Percentiles rank a stretch among this genome's conserved stretches.
phyloP scores from a whole-genome alignment of 1,140 invertebrate genomes.

The Cydia pomonella region DNA sequence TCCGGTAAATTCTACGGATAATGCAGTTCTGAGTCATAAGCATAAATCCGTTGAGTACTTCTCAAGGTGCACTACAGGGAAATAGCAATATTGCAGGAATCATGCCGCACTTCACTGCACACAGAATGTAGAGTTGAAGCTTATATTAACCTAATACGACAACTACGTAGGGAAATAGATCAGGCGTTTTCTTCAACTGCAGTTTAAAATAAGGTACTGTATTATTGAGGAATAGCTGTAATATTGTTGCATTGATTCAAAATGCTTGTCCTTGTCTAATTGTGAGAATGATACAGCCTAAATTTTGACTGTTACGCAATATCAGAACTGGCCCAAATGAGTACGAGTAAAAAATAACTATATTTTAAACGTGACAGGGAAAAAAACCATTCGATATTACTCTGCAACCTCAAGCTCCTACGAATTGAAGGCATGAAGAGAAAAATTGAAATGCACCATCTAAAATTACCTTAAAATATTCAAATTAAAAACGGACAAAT shows the following conservation, averaged over 20 bases:
- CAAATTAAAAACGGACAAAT: conserved; percentile 25
- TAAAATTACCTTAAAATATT: conserved; percentile 6
- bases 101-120: neutral
- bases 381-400: neutral
- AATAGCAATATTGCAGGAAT: conserved; percentile 4
- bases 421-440: neutral
- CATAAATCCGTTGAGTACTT: neutral
- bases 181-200: neutral
- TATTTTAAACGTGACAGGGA: neutral
- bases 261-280: too few relatives aligned
- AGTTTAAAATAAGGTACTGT: neutral
- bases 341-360: neutral
- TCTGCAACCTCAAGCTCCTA: neutral
- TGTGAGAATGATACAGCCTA: too few relatives aligned
- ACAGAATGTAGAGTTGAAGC: neutral
- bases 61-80: neutral
- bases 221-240: too few relatives aligned
- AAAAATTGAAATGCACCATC: neutral
- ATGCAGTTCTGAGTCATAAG: neutral
- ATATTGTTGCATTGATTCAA: too few relatives aligned
- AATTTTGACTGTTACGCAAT: too few relatives aligned
- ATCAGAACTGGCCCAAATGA: too few relatives aligned
- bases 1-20: neutral
- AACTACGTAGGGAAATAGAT: neutral
- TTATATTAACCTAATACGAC: neutral